Conservation (phyloP, 1,140 invertebrate genomes). For the Tribolium castaneum region DNA sequence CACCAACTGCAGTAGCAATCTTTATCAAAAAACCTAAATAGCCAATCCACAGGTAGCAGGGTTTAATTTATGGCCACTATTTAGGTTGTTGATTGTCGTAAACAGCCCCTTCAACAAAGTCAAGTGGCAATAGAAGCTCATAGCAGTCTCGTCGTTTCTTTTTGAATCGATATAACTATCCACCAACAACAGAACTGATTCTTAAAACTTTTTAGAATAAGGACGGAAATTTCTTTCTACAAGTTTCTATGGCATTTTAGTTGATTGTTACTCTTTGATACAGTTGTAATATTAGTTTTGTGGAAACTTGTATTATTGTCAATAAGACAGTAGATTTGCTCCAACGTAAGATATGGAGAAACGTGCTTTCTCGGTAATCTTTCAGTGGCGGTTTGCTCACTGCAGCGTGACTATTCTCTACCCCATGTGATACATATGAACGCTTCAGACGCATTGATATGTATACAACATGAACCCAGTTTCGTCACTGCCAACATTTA, state of each 20-base stretch:
- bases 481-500: not conserved
- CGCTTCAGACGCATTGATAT: not conserved
- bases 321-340: not conserved
- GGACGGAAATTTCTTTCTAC: not conserved
- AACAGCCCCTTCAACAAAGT: slow-evolving; percentile 18
- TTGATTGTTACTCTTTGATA: not conserved
- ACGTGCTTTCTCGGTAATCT: slow-evolving; percentile 5
- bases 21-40: not conserved
- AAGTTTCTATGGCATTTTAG: not conserved
- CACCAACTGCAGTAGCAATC: not conserved
- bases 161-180: slow-evolving; percentile 16
- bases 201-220: not conserved
- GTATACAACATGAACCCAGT: not conserved
- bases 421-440: slow-evolving; percentile 1
- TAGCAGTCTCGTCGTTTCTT: slow-evolving; percentile 1
- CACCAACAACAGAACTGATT: not conserved
- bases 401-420: slow-evolving; percentile 21
- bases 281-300: not conserved
- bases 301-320: not conserved
- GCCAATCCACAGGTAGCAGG: slow-evolving; percentile 6
- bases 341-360: not conserved
- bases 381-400: slow-evolving; percentile 2
- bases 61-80: slow-evolving; percentile 15
- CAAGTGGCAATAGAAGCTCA: slow-evolving; percentile 9
- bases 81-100: slow-evolving; percentile 27